Evolutionary conservation across 2,797 vertebrate species (phyloP).

Genomic region (Gephyroberyx darwinii): DNA sequence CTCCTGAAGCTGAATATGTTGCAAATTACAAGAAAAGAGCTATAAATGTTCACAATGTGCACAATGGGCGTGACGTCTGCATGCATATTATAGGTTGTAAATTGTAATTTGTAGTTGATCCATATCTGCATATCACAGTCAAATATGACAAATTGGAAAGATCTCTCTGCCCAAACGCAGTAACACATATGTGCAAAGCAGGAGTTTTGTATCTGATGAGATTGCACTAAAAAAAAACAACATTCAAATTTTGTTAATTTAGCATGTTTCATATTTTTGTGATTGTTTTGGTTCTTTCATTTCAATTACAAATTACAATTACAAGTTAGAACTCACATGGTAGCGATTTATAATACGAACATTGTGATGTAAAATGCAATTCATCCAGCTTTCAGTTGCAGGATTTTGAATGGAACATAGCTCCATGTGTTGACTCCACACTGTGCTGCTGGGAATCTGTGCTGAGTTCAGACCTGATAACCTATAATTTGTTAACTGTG

Average conservation of each 20-base stretch:
- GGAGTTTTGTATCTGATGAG: no score
- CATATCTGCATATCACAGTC: not conserved
- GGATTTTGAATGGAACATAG: not conserved
- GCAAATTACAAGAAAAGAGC: not conserved
- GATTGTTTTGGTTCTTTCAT: not conserved
- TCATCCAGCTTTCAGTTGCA: not conserved
- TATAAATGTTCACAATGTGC: not conserved
- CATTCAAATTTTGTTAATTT: not conserved
- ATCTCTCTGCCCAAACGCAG: not conserved
- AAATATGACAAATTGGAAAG: not conserved
- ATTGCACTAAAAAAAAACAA: no score
- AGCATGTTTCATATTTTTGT: not conserved
- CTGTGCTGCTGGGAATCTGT: not conserved
- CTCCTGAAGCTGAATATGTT: slow-evolving; percentile 18
- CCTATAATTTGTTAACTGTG: slow-evolving; percentile 10
- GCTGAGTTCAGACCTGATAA: slow-evolving; percentile 3
- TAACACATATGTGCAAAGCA: no score
- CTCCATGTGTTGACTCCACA: not conserved
- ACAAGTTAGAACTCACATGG: no score
- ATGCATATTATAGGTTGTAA: not conserved
- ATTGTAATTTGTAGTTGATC: not conserved
- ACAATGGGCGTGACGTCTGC: not conserved
- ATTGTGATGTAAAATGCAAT: not conserved
- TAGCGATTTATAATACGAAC: not conserved
- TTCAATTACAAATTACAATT: not conserved